Base-by-base conservation (phyloP, 2,113 vertebrate genomes). In the Xenopus borealis region DNA sequence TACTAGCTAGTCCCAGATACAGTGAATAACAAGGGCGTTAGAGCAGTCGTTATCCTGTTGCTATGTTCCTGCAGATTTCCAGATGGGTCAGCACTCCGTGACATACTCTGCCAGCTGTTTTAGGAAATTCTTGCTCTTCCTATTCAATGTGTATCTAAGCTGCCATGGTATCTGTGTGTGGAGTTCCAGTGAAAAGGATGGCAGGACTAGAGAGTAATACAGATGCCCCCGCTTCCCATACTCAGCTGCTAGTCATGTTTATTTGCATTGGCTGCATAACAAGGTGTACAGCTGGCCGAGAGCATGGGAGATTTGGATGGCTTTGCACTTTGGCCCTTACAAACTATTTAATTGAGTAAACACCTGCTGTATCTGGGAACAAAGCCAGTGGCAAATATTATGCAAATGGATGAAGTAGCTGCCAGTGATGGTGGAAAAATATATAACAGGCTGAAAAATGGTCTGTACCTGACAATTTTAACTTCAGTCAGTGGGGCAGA, bases 311-410 rank as follows among this genome's bases (percentile, higher is more conserved):
- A 69, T 63, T 62, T 53, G 66, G 46, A 75, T 62, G 58, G 17
- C 46, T 53, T 76, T 66, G 66, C 66, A 76, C 59, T 57, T 69
- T 63, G 66, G 73, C 73, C 53, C 59, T 20, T 10, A 44, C 44
- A 62, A 53, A 55, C 66, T 69, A 63, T 76, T 76, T 76, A 76
- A 76, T 69, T 76, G 73, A 76, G 68, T 67, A 69, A 76, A 69
- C 73, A 76, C 73, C 73, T 76, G 73, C 66, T 69, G 12, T 16
- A 63, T 45, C 73, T 64, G 59, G 73, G 73, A 62, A 55, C 27
- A 1, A 6, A 20, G 66, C 73, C 73, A 76, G 30, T 10, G 30
- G 62, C 44, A 68, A 68, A 75, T 59, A 76, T 52, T 69, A 63
- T 69, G 66, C 66, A 62, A 66, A 50, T 23, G 57, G 47, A 57